Base-by-base conservation (phyloP, 2,797 vertebrate genomes). In the Enteromius fasciolatus region DNA sequence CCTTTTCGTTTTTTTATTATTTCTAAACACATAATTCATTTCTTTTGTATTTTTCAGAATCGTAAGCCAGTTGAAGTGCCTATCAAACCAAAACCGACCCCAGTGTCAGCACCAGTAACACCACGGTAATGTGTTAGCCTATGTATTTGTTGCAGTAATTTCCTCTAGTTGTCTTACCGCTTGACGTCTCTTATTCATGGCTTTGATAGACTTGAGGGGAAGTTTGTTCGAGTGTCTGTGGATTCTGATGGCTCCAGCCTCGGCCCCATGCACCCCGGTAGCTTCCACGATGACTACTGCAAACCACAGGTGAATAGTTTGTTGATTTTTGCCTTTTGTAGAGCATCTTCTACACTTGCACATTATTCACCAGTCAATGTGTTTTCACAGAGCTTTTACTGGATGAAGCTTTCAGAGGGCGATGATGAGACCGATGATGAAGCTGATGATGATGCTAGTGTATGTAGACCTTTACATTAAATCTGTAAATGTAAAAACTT, bases 201-300 rank as follows among this genome's bases (percentile, higher is more conserved):
- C 25, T 76, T 68, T 68, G 33, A 18, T 31, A 76, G 81, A 1
- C 33, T 57, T 23, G 50, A 91, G 82, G 66, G 93, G 91, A 92
- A 86, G 88, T 59, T 90, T 92, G 67, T 87, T 92, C 66, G 81
- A 87, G 0, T 93, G 93, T 44, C 87, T 91, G 76, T 85, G 86
- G 8, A 81, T 92, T 69, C 87, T 87, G 86, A 93, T 86, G 87
- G 93, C 91, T 7, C 83, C 89, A 3, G 91, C 92, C 11, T 89
- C 92, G 74, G 92, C 90, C n/a, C 85, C 89, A 83, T 94, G 93
- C 81, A 82, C 14, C 63, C 81, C 18, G 81, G 81, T 25, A 82
- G 81, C 85, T 94, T 94, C 77, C 93, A 94, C 33, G 91, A 92
- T 76, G 91, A 93, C 87, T 94, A 94, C 80, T 94, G 93, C 28